These are phyloP conservation scores for Brachirus orientalis DNA, from an alignment of 2,113 vertebrate genomes.

Conservation along the genomic window DNA sequence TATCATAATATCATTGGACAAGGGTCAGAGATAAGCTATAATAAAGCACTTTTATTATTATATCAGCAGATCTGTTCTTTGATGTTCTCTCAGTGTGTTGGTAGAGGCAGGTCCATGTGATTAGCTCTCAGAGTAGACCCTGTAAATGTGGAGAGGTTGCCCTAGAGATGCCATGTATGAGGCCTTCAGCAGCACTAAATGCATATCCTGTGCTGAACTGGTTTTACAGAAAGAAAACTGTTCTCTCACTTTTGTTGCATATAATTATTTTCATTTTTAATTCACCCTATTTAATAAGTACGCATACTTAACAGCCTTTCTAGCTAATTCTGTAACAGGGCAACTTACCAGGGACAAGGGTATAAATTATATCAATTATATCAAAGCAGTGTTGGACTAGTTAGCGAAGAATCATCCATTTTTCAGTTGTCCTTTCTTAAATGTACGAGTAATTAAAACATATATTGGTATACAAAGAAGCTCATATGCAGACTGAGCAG, in stretches of 20 bases:
- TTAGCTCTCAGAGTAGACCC: background rate
- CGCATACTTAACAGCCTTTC: no score
- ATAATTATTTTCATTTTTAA: background rate
- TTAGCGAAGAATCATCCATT: no score
- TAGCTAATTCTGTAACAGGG: background rate
- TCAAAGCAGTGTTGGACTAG: no score
- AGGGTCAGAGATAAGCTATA: constrained; percentile 7
- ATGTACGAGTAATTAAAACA: no score
- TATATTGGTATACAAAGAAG: no score
- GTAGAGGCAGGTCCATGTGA: background rate
- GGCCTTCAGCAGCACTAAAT: background rate
- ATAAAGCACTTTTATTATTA: background rate
- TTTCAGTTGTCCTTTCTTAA: no score
- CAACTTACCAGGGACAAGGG: background rate
- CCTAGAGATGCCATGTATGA: background rate
- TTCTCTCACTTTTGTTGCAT: no score
- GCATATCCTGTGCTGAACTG: no score
- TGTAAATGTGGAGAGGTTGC: background rate
- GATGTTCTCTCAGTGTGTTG: background rate
- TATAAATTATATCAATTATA: no score
- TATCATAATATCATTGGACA: background rate
- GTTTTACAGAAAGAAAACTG: no score
- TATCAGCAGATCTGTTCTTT: background rate
- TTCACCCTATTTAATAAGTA: no score
- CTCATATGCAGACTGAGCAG: no score